Evolutionary conservation across 1,140 invertebrate genomes (phyloP).

Genomic region (Oedothorax gibbosus): DNA sequence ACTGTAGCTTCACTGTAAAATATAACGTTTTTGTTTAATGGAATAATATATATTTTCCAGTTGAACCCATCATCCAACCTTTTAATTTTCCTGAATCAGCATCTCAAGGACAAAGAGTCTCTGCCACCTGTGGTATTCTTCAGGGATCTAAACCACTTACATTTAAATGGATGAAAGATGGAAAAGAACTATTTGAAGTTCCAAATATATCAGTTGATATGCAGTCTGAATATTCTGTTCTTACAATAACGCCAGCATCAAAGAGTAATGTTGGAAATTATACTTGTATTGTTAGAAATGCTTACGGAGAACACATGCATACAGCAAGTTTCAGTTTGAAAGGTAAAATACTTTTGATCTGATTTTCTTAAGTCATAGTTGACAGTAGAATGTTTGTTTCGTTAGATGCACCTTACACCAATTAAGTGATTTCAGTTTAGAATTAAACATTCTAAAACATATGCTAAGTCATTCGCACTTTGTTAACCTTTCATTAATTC

Average conservation of each 20-base stretch:
- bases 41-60: background rate
- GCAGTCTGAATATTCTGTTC: slow-evolving; percentile 49
- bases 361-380: too few species aligned
- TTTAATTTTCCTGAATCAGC: slow-evolving; percentile 40
- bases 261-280: slow-evolving; percentile 81
- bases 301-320: slow-evolving; percentile 90
- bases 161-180: slow-evolving; percentile 49
- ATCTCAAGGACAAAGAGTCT: slow-evolving; percentile 29
- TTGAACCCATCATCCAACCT: slow-evolving; percentile 26
- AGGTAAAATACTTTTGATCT: slow-evolving; percentile 72
- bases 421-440: background rate
- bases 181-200: background rate
- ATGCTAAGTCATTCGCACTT: too few species aligned
- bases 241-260: slow-evolving; percentile 35
- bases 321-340: slow-evolving; percentile 87
- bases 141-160: slow-evolving; percentile 23
- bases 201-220: slow-evolving; percentile 33
- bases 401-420: background rate
- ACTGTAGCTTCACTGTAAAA: too few species aligned
- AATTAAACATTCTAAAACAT: too few species aligned
- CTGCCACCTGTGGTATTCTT: slow-evolving; percentile 23
- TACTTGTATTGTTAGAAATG: slow-evolving; percentile 91
- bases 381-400: background rate
- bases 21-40: background rate
- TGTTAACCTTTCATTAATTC: too few species aligned